Conservation (phyloP, 2,797 vertebrate genomes). For the Trichosurus vulpecula region DNA sequence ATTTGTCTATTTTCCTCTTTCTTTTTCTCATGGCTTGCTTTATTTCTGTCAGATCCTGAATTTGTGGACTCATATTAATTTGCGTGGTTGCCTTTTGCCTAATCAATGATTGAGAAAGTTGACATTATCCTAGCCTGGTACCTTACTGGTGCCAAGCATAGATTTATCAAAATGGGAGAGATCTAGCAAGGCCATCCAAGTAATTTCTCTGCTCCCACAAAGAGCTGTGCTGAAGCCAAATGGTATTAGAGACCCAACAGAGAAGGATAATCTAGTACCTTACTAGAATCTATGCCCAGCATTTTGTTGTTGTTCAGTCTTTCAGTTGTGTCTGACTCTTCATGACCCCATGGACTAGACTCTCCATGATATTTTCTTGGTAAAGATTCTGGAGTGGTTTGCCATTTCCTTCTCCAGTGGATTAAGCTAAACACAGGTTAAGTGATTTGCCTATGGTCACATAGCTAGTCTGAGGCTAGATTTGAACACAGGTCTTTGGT, state of each 20-base stretch:
- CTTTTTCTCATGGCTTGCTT: neutral
- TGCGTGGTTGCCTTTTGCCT: neutral
- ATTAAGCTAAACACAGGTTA: neutral
- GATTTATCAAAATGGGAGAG: neutral
- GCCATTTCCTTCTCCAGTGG: neutral
- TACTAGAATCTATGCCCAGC: neutral
- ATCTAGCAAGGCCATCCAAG: neutral
- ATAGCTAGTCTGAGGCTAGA: neutral
- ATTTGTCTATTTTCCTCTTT: neutral
- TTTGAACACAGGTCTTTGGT: neutral
- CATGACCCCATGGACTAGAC: neutral
- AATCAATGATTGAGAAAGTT: neutral
- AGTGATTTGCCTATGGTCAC: neutral
- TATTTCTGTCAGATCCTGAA: neutral
- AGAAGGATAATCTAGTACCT: neutral
- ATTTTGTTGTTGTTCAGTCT: neutral
- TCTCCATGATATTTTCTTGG: neutral
- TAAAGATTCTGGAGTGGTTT: neutral
- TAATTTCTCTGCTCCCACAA: neutral
- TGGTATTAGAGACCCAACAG: neutral
- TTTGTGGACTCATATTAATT: neutral
- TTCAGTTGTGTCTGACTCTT: neutral
- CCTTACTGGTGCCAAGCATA: neutral
- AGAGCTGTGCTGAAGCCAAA: neutral
- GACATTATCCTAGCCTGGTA: neutral